phyloP scores from a whole-genome alignment of 2,797 vertebrate species.

The Enteromius paludinosus region DNA sequence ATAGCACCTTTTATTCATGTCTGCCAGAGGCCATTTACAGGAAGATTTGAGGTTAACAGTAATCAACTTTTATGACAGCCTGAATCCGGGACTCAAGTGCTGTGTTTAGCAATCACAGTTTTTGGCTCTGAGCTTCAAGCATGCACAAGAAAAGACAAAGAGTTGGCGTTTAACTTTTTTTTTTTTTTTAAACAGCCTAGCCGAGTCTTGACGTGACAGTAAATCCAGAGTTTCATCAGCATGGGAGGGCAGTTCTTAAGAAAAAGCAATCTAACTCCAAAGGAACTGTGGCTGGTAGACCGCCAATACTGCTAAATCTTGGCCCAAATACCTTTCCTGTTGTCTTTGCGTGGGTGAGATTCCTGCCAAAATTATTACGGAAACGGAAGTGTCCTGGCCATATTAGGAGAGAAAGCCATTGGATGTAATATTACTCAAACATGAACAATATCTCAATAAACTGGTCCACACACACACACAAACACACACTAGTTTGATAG shows the following conservation, averaged over 20 bases:
- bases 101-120: constrained; percentile 17
- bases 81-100: constrained; percentile 31
- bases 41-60: constrained; percentile 34
- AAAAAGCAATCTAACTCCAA: not conserved
- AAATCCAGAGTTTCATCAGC: not conserved
- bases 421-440: constrained; percentile 5
- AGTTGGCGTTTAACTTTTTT: not conserved
- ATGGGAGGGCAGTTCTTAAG: not conserved
- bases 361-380: not conserved
- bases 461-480: not conserved
- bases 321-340: constrained; percentile 18
- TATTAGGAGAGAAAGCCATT: constrained; percentile 31
- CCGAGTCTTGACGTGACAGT: not conserved
- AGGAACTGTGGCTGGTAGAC: not conserved
- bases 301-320: constrained; percentile 1
- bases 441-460: constrained; percentile 1
- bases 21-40: constrained; percentile 34
- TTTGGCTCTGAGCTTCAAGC: not conserved
- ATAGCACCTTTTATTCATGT: constrained; percentile 11
- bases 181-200: not conserved
- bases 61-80: constrained; percentile 31
- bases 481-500: too few species aligned
- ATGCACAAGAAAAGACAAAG: not conserved
- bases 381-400: constrained; percentile 3
- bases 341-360: constrained; percentile 25